Conservation (phyloP, 2,888 invertebrate genomes). For the Uropetala carovei region DNA sequence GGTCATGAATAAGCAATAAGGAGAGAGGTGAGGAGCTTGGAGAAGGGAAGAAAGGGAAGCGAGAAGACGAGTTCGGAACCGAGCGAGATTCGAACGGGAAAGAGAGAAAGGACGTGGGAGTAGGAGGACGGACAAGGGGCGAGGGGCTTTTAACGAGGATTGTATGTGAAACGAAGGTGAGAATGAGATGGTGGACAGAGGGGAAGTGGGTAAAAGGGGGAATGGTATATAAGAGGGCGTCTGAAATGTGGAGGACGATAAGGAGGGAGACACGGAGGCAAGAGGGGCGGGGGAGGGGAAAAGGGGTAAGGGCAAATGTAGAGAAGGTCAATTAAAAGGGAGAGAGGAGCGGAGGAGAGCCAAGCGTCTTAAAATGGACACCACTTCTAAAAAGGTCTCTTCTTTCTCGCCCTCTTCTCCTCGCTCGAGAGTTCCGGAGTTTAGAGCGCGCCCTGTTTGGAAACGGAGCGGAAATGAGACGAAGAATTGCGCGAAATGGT, state of each 20-base stretch:
- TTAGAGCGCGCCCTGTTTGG: background rate
- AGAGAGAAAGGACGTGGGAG: background rate
- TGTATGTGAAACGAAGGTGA: background rate
- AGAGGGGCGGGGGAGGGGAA: background rate
- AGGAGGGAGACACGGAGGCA: background rate
- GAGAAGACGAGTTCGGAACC: background rate
- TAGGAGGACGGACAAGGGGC: too few relatives aligned
- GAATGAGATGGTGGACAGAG: background rate
- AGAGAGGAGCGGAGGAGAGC: background rate
- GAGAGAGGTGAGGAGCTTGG: too few relatives aligned
- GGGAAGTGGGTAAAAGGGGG: background rate
- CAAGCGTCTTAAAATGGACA: background rate
- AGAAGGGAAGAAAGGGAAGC: background rate
- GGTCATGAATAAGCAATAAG: conserved; percentile 56
- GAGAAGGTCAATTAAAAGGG: conserved; percentile 2
- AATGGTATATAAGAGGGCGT: too few relatives aligned
- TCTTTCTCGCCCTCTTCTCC: background rate
- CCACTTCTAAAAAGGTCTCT: conserved; percentile 13
- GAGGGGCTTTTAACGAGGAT: background rate
- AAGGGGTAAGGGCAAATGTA: background rate
- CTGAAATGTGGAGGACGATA: background rate
- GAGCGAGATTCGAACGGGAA: background rate
- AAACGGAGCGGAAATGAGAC: conserved; percentile 21
- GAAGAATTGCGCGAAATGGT: background rate
- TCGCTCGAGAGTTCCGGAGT: background rate